Percentiles rank a stretch among this genome's conserved stretches.
Evolutionary conservation across 2,797 vertebrate genomes (phyloP).

Genomic region (Halcyon leucocephala): DNA sequence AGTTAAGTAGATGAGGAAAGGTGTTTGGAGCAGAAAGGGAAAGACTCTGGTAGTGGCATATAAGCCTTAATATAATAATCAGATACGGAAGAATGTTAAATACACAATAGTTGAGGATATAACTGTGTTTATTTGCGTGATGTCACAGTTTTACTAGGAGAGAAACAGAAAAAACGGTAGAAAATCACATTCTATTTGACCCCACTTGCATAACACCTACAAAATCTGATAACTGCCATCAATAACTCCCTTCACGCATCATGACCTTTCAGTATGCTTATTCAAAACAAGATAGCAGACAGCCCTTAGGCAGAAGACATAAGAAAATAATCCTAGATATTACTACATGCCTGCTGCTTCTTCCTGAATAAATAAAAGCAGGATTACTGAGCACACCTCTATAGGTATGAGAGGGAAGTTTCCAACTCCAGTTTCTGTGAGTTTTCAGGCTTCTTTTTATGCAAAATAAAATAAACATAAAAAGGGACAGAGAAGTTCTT

Average conservation of each 20-base stretch:
- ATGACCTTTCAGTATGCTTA: neutral
- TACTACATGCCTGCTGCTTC: neutral
- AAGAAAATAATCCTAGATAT: neutral
- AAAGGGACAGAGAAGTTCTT: neutral
- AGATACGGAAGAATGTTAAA: neutral
- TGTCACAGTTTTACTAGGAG: neutral
- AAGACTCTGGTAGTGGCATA: neutral
- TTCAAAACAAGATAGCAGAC: neutral
- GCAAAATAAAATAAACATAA: neutral
- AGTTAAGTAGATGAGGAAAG: neutral
- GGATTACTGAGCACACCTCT: accelerated
- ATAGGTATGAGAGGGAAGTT: neutral
- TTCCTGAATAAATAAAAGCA: neutral
- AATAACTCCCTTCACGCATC: neutral
- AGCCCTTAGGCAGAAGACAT: neutral
- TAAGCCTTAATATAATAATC: neutral
- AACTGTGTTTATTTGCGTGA: neutral
- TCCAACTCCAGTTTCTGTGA: neutral
- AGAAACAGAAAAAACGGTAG: neutral
- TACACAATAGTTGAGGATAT: neutral
- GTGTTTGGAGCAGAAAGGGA: neutral
- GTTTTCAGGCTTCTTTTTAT: neutral
- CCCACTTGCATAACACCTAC: neutral
- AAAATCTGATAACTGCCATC: neutral
- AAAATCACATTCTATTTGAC: neutral